Percentiles rank a stretch among this genome's conserved stretches.
Conservation (phyloP, 2,888 invertebrate genomes). For the Lasioglossum calceatum region DNA sequence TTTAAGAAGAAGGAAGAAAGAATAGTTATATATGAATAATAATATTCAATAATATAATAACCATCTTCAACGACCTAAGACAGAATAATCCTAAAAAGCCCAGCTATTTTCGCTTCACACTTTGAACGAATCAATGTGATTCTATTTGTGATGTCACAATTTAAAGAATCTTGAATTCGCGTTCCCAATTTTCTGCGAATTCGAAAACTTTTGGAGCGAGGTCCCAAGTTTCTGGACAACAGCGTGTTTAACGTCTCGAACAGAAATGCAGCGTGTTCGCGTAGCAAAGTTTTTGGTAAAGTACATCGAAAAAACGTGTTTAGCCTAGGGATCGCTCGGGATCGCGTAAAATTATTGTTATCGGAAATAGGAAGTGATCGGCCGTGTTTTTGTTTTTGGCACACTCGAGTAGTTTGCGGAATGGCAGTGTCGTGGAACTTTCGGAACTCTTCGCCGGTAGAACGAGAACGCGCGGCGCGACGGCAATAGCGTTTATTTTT, state of each 20-base stretch:
- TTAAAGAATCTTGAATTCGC: neutral
- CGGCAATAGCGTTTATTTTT: conserved; percentile 1
- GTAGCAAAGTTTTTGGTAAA: conserved; percentile 23
- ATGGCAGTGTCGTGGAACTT: conserved; percentile 66
- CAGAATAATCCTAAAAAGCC: too few species aligned
- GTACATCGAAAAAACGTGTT: conserved; percentile 35
- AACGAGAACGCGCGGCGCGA: conserved; percentile 22
- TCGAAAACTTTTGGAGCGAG: too few species aligned
- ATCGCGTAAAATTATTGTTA: conserved; percentile 46
- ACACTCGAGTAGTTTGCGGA: conserved; percentile 46
- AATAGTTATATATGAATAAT: too few species aligned
- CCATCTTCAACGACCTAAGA: too few species aligned
- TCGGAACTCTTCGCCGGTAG: conserved; percentile 49
- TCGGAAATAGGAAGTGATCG: conserved; percentile 36
- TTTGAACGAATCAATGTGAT: too few species aligned
- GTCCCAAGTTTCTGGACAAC: neutral
- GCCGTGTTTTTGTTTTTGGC: conserved; percentile 27
- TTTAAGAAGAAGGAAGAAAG: neutral
- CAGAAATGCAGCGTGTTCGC: neutral
- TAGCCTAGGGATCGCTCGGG: conserved; percentile 11
- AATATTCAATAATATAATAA: too few species aligned
- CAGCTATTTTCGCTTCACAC: too few species aligned
- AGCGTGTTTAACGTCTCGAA: neutral
- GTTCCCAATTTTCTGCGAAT: neutral
- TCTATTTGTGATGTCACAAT: too few species aligned